Conservation (phyloP, 2,113 vertebrate genomes). For the Gymnarchus niloticus region DNA sequence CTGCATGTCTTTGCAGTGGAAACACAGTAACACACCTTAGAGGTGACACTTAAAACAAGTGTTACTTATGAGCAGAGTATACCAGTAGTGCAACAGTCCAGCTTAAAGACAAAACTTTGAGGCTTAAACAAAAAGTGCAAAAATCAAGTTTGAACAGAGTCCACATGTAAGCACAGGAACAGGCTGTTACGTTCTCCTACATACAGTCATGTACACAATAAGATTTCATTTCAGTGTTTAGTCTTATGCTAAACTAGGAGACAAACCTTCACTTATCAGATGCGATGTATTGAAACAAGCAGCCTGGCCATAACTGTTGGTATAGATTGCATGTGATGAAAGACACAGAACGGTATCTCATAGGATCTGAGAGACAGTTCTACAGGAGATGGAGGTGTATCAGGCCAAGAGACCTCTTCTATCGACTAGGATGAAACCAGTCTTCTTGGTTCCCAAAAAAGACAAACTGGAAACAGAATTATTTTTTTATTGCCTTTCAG, state of each 20-base stretch:
- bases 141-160: background rate
- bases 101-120: background rate
- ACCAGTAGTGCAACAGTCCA: background rate
- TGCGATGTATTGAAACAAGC: background rate
- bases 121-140: background rate
- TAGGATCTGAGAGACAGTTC: too few relatives aligned
- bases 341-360: background rate
- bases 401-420: background rate
- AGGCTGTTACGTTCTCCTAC: background rate
- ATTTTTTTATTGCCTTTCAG: constrained; percentile 20
- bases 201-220: background rate
- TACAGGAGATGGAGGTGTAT: background rate
- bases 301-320: background rate
- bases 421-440: background rate
- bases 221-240: background rate
- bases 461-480: background rate
- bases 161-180: background rate
- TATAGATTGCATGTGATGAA: background rate
- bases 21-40: background rate
- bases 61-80: too few relatives aligned
- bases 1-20: background rate
- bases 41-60: background rate
- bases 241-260: background rate
- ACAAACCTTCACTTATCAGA: too few relatives aligned
- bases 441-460: background rate